Base-by-base conservation (phyloP, 2,888 invertebrate genomes). In the Idaea biselata region DNA sequence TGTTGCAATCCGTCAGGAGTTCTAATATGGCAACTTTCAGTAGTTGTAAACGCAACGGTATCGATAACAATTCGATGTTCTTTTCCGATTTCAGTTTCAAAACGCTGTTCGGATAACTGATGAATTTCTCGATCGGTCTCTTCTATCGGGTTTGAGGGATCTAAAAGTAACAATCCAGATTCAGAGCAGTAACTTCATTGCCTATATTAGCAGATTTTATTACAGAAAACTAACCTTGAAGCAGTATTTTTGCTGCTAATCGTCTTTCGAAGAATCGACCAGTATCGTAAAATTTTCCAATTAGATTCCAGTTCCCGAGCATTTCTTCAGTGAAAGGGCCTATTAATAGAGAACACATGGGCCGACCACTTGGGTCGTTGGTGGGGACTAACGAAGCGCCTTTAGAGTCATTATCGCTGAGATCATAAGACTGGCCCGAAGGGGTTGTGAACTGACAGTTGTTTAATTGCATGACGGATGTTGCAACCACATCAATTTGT, bases 21-120 rank as follows among this genome's bases (percentile, higher is more conserved):
- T 32, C 76, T 67, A 54, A 90, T 58, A 55, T 78, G 79, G 65
- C 90, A 90, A 61, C 76, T 80, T 61, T 86, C 80, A n/a, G 66
- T 71, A 16, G 60, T 55, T 18, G 69, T 44, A 56, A 74, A 73
- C 1, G 31, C 14, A 14, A 53, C 61, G 1, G 63, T 61, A 1
- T 58, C 32, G 32, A 85, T 83, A 1, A 61, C 66, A n/a, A 87
- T 18, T 3, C 44, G 70, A 57, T 82, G 79, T 0, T 53, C 71
- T 2, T 55, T 62, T 11, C 73, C 75, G 16, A 82, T 71, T 44
- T 60, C 60, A 4, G 77, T 68, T n/a, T 70, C 58, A 0, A 76
- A 56, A 16, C 53, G 60, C 53, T 65, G 61, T 18, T 62, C 55
- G 0, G 64, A 33, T 8, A 77, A 53, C 58, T 67, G 59, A 44